Evolutionary conservation across 35 echinoderm and acorn worm genomes (phyloP), one percentile per base, ranked within the genome.

Genomic region (Stichopus chloronotus): DNA sequence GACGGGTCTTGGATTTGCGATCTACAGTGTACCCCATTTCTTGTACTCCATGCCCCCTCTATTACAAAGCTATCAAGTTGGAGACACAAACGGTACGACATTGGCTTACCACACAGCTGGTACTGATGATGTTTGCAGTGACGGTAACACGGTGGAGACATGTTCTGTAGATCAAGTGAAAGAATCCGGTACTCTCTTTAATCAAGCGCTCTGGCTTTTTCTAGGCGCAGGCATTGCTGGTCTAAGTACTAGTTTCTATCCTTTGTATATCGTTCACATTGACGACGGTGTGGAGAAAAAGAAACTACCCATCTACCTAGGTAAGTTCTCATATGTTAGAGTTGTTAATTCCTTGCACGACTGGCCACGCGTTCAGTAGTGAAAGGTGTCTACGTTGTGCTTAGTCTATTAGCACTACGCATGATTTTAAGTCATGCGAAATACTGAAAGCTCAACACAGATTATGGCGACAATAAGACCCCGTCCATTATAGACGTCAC

Each of bases 241-340:
- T 65, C 56, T 91, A n/a, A 79, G 30, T 11, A 91, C 90, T 13
- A 79, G 71, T n/a, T 58, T 91, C 7, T 91, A 91, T 79, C 90
- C 90, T 19, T 17, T 91, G 43, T 91, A 25, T 54, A 77, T 91
- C 11, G 76, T 53, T 58, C 76, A 91, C 14, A 78, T 91, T 20
- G 90, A 91, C 19, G 90, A 91, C 9, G 90, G 90, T 23, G 90
- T 91, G 10, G 55, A 77, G 55, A 91, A 91, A 55, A 91, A 91
- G 25, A 77, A 91, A 58, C 72, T 91, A 4, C 56, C 90, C 53
- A 79, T 91, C 25, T 91, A 91, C 72, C 78, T 91, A 16, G 90
- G 90, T 91, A 91, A 79, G 90, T 91, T n/a, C 9, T 57, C 9
- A 74, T 74, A 43, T 43, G 30, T 43, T 3, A 43, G 1, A 43